Base-by-base conservation (phyloP, 2,888 invertebrate genomes). In the Archaeoteleia sp. region DNA sequence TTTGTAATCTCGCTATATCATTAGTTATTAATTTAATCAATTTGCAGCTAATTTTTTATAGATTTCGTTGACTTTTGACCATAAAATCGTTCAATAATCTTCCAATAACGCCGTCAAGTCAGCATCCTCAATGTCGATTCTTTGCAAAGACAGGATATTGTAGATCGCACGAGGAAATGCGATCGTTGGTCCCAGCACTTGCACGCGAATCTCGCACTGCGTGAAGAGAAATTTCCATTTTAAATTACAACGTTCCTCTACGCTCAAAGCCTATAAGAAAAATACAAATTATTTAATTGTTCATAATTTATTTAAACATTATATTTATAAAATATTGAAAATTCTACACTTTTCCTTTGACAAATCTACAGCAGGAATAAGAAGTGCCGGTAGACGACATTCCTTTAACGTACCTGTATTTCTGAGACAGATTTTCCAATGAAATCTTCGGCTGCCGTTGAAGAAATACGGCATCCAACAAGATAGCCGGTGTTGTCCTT, bases 401-500 rank as follows among this genome's bases (percentile, higher is more conserved):
- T n/a, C n/a, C n/a, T n/a, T n/a, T n/a, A n/a, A n/a, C 8, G 42
- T 71, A 84, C 85, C 71, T 75, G 76, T 39, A 83, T 76, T 51
- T 80, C 74, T 3, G 67, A 53, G 8, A 76, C 75, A 32, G 75
- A 77, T 34, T 77, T 80, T 6, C 75, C 74, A 5, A 85, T 54
- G 13, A 76, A 75, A 12, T 74, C 67, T 71, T 85, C 85, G 1
- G 84, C 85, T 1, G 72, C 72, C 4, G 70, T 20, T 14, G 81
- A 83, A 35, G 65, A 74, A 43, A 85, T 67, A 66, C 79, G 75
- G 54, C 85, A 85, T 6, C 83, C 84, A n/a, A 85, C 78, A 0
- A 85, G 74, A 67, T 84, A 84, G 15, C 85, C 85, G 0, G 84
- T 82, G 5, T 80, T 73, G 34, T 85, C 85, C 67, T 81, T 83